These are phyloP conservation scores for Rhegmatorhina hoffmannsi DNA, from an alignment of 2,113 vertebrate genomes.

Conservation along the genomic window DNA sequence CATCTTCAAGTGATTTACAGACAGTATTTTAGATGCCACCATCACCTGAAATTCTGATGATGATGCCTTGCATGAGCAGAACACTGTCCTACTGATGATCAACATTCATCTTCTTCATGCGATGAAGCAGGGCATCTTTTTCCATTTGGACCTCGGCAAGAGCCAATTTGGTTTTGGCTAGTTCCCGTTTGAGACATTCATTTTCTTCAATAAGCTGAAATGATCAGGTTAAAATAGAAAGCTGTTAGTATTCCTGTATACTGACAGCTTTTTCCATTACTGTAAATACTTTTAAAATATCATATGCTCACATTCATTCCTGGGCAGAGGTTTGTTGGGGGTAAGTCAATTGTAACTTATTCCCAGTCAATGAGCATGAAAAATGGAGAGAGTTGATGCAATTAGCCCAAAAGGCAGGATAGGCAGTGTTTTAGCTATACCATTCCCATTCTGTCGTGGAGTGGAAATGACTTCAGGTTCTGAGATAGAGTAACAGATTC, in stretches of 20 bases:
- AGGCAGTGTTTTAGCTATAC: not conserved
- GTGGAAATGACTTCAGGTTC: not conserved
- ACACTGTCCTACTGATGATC: conserved; percentile 47
- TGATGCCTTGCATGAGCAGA: not conserved
- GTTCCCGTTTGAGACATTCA: conserved; percentile 91
- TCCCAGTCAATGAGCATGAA: not conserved
- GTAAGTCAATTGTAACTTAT: not conserved
- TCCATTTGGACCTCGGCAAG: conserved; percentile 94
- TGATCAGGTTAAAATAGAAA: not conserved
- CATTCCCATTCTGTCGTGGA: not conserved
- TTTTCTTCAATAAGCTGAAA: conserved; percentile 92
- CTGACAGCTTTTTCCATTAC: not conserved
- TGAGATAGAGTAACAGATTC: not conserved
- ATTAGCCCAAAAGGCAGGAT: not conserved
- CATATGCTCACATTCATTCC: not conserved
- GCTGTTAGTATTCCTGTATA: not conserved
- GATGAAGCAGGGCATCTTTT: conserved; percentile 90
- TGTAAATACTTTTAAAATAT: not conserved
- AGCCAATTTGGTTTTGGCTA: conserved; percentile 93
- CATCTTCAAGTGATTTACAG: conserved; percentile 1
- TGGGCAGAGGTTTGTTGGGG: not conserved
- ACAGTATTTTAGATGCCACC: conserved; percentile 3
- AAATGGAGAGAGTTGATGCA: not conserved
- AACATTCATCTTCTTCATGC: conserved; percentile 81
- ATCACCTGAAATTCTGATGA: not conserved